Base-by-base conservation (phyloP, 2,888 invertebrate genomes). In the Leptogaster cylindrica region DNA sequence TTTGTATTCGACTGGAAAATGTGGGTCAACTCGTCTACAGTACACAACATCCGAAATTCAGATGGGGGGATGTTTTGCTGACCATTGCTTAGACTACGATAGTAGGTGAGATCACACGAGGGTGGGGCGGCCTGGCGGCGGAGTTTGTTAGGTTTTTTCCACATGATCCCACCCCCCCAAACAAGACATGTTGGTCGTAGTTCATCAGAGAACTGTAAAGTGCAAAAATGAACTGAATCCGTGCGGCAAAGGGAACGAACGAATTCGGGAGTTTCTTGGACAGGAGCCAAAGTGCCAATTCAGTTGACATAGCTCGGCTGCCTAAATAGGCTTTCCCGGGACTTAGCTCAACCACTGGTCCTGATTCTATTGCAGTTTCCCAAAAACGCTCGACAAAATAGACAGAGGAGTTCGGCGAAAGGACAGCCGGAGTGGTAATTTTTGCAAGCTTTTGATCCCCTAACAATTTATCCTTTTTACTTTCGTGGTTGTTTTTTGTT, bases 251-350 rank as follows among this genome's bases (percentile, higher is more conserved):
- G 55, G 39, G 55, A 14, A 10, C 3, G 12, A 18, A 25, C 36
- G 36, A 55, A 55, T 36, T 55, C 23, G 36, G 55, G 39, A 39
- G 25, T 55, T 55, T 36, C 36, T 55, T 55, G 55, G 55, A 55
- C 5, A 2, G 8, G 14, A 25, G 36, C 55, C 55, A 55, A 55
- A 55, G 14, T 39, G 55, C 55, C 55, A 55, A 33, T 55, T 55
- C 39, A 55, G 14, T 31, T 31, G 31, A 39, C 55, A 36, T 33
- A 10, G 23, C 39, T 55, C n/a, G 55, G 20, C 36, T 55, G 6
- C 8, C 55, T 55, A 36, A 55, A 55, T 39, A 55, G 55, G 36
- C 55, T 55, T 39, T 36, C 39, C 55, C 23, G 55, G 55, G 12
- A n/a, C n/a, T n/a, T n/a, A n/a, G n/a, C 14, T 55, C 39, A 55